Conservation (phyloP, 2,113 vertebrate species). For the Strigops habroptila region DNA sequence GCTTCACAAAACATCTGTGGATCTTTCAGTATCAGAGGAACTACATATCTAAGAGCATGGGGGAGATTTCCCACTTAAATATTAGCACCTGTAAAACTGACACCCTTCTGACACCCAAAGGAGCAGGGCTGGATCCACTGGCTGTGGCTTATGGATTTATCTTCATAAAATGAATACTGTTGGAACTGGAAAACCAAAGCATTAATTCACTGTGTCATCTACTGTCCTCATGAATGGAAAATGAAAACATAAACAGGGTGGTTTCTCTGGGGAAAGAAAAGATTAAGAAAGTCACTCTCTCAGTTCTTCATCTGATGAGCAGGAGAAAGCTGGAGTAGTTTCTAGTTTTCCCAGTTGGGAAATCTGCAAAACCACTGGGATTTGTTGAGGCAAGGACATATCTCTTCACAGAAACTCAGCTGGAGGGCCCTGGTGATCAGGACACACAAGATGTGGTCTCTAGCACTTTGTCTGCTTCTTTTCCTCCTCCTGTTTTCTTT, state of each 20-base stretch:
- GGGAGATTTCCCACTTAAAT: not conserved
- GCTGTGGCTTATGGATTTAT: not conserved
- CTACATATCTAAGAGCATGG: rapidly evolving
- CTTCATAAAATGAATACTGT: not conserved
- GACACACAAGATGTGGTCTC: not conserved
- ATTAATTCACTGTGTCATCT: not conserved
- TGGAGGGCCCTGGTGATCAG: not conserved
- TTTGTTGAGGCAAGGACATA: not conserved
- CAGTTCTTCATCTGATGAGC: not conserved
- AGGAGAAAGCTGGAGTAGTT: not conserved
- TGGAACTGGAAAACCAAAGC: not conserved
- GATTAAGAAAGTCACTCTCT: not conserved
- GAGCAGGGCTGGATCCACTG: not conserved
- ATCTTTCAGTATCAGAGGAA: not conserved
- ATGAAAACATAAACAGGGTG: not conserved
- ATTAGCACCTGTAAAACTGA: not conserved
- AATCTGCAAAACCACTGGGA: not conserved
- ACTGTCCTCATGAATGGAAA: not conserved
- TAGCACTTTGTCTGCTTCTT: not conserved
- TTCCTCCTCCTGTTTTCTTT: not conserved
- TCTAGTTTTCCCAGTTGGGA: not conserved
- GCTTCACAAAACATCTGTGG: not conserved
- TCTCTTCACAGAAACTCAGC: not conserved
- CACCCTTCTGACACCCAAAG: not conserved
- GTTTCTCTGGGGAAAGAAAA: not conserved